Evolutionary conservation across 2,888 invertebrate genomes (phyloP).

Genomic region (Pollenia labialis): DNA sequence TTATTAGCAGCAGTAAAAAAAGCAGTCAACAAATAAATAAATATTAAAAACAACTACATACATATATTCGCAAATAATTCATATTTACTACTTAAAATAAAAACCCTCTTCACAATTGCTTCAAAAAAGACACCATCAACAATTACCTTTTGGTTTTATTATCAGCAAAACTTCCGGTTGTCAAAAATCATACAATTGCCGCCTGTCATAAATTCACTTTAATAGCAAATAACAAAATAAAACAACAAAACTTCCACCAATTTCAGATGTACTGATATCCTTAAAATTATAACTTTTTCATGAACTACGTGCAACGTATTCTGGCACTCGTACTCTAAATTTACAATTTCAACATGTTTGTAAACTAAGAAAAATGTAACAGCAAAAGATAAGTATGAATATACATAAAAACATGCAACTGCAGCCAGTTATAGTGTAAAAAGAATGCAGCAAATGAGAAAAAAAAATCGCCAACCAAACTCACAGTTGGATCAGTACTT

Average conservation of each 20-base stretch:
- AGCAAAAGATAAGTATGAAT: not conserved
- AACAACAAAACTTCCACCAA: slow-evolving; percentile 56
- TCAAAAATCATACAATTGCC: slow-evolving; percentile 69
- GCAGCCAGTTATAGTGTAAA: slow-evolving; percentile 16
- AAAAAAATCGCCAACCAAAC: slow-evolving; percentile 60
- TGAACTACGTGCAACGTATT: slow-evolving; percentile 27
- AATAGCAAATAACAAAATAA: slow-evolving; percentile 40
- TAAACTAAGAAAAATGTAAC: slow-evolving; percentile 37
- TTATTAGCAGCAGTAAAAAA: no score
- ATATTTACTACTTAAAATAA: not conserved
- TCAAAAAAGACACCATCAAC: slow-evolving; percentile 51
- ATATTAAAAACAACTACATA: no score
- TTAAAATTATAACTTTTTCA: slow-evolving; percentile 65
- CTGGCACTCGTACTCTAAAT: slow-evolving; percentile 33
- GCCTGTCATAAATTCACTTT: slow-evolving; percentile 69
- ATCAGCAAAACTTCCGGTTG: slow-evolving; percentile 67
- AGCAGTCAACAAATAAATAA: no score
- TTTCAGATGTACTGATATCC: slow-evolving; percentile 63
- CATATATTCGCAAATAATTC: not conserved
- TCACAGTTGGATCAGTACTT: slow-evolving; percentile 66
- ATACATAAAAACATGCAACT: slow-evolving; percentile 32
- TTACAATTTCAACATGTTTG: slow-evolving; percentile 62
- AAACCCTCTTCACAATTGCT: not conserved
- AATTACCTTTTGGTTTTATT: slow-evolving; percentile 58
- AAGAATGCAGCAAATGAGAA: slow-evolving; percentile 38